These are phyloP conservation scores for Cordilura impudica DNA, from an alignment of 2,888 invertebrate genomes.

Conservation along the genomic window DNA sequence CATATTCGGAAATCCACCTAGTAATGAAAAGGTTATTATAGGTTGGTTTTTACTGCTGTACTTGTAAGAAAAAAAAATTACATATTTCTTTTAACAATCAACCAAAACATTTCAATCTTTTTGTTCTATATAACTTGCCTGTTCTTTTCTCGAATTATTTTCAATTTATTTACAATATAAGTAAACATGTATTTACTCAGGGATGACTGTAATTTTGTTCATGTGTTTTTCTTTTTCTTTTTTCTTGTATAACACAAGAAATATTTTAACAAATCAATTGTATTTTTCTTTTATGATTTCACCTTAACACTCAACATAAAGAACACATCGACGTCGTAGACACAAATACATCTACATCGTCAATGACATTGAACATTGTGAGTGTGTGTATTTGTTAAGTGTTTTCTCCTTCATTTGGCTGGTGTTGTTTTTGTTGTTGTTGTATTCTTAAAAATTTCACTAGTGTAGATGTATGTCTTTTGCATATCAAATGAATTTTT, in stretches of 20 bases:
- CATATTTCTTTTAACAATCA: background rate
- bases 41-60: no score
- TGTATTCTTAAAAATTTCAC: constrained; percentile 18
- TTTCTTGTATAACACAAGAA: constrained; percentile 26
- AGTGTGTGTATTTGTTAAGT: constrained; percentile 18
- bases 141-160: background rate
- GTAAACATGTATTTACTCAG: background rate
- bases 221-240: background rate
- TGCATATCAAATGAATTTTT: constrained; percentile 34
- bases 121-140: background rate
- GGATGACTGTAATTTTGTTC: background rate
- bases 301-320: constrained; percentile 32
- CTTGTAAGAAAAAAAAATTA: no score
- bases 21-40: no score
- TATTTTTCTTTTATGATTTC: constrained; percentile 57
- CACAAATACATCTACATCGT: constrained; percentile 8
- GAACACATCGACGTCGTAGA: background rate
- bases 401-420: background rate
- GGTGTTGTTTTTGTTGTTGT: constrained; percentile 19
- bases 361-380: constrained; percentile 13
- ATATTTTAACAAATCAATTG: constrained; percentile 59
- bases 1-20: no score
- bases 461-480: constrained; percentile 32
- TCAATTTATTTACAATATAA: background rate
- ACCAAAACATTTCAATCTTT: background rate